These are phyloP conservation scores for Agrochola circellaris DNA, from an alignment of 2,888 invertebrate species.

Conservation along the genomic window DNA sequence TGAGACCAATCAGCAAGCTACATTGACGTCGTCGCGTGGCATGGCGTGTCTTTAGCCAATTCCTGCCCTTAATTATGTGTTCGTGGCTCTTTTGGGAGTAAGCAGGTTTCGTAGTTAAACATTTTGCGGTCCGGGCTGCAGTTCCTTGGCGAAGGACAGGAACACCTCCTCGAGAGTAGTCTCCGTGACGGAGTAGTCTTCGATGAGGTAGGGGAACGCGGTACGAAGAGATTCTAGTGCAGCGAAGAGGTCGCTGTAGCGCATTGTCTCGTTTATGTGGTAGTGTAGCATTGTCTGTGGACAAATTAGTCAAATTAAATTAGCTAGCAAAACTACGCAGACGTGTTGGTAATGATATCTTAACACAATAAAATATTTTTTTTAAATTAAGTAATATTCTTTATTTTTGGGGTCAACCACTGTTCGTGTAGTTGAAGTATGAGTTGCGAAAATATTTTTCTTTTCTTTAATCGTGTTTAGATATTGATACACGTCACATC, in stretches of 20 bases:
- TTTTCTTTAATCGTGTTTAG: too few relatives aligned
- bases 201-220: conserved; percentile 86
- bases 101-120: not conserved
- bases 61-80: not conserved
- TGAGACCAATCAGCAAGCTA: not conserved
- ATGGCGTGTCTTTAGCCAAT: not conserved
- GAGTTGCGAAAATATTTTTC: too few relatives aligned
- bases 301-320: not conserved
- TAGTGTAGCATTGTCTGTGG: conserved; percentile 92
- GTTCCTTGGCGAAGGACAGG: conserved; percentile 85
- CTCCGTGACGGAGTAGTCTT: conserved; percentile 95
- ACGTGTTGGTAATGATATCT: not conserved
- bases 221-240: conserved; percentile 90
- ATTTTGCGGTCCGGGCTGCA: not conserved
- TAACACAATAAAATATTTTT: too few relatives aligned
- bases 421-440: too few relatives aligned
- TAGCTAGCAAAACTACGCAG: not conserved
- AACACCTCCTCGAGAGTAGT: conserved; percentile 95
- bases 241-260: conserved; percentile 92
- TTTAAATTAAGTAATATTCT: too few relatives aligned
- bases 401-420: too few relatives aligned
- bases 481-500: too few relatives aligned
- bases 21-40: not conserved
- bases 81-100: not conserved
- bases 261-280: conserved; percentile 91